These are phyloP conservation scores for Brienomyrus brachyistius DNA, from an alignment of 2,113 vertebrate species.

Conservation along the genomic window DNA sequence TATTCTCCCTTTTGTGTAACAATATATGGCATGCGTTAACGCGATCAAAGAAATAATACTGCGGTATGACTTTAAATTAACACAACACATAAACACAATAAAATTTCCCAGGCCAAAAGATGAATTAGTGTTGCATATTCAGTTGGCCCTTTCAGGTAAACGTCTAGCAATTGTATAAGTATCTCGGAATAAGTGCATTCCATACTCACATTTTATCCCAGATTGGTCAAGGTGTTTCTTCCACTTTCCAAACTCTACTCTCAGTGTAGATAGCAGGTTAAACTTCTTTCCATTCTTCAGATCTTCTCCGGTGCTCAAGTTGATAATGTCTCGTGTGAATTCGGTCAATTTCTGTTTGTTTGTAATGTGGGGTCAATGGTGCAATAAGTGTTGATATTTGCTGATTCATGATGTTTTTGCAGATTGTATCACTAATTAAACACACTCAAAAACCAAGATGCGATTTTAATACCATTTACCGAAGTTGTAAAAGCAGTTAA, in stretches of 20 bases:
- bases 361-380: background rate
- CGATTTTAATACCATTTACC: background rate
- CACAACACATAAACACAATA: background rate
- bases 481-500: too few species aligned
- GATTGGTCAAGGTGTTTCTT: background rate
- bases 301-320: slow-evolving; percentile 63
- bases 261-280: slow-evolving; percentile 63
- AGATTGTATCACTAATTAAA: background rate
- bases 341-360: slow-evolving; percentile 62
- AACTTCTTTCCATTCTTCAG: slow-evolving; percentile 12
- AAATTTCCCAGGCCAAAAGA: background rate
- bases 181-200: background rate
- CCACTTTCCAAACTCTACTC: slow-evolving; percentile 62
- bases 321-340: slow-evolving; percentile 60
- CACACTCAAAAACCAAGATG: background rate
- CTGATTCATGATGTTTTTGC: background rate
- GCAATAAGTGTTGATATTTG: background rate
- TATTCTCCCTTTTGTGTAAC: background rate
- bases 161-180: background rate
- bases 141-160: background rate
- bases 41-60: background rate
- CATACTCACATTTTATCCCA: slow-evolving; percentile 50
- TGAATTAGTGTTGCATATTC: background rate
- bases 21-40: background rate
- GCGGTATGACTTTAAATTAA: background rate